These are phyloP conservation scores for Apis laboriosa DNA, from an alignment of 1,140 invertebrate genomes.

Conservation along the genomic window DNA sequence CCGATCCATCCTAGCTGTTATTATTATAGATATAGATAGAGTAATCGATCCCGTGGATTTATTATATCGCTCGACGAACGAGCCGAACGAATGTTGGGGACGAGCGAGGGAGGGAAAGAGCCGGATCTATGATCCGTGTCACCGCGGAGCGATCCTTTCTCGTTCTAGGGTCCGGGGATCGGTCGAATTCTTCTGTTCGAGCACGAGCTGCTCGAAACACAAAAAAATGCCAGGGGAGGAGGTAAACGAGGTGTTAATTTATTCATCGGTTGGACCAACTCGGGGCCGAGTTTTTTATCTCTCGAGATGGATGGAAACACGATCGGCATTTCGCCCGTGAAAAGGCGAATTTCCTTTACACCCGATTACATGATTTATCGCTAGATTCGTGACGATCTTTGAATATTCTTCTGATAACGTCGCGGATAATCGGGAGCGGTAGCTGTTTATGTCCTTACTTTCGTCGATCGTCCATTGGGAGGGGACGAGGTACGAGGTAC, in stretches of 20 bases:
- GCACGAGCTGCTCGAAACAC: background rate
- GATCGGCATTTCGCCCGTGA: background rate
- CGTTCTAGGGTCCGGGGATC: background rate
- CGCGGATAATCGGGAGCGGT: constrained; percentile 27
- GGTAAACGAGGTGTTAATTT: constrained; percentile 1
- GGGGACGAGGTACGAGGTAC: constrained; percentile 10
- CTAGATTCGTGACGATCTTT: constrained; percentile 33
- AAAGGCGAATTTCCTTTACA: background rate
- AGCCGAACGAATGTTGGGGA: background rate
- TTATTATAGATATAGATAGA: constrained; percentile 78
- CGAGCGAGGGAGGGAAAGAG: too few relatives aligned
- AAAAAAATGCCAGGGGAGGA: too few relatives aligned
- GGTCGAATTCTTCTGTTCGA: too few relatives aligned
- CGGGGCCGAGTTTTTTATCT: too few relatives aligned
- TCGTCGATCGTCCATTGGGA: constrained; percentile 39
- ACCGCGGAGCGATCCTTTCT: too few relatives aligned
- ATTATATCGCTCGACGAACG: too few relatives aligned
- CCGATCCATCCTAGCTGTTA: constrained; percentile 40
- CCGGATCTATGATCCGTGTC: too few relatives aligned
- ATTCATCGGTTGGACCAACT: background rate
- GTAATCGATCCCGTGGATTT: constrained; percentile 73
- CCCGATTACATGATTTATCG: constrained; percentile 21
- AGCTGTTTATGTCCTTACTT: constrained; percentile 24
- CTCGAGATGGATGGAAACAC: background rate
- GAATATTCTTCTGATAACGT: too few relatives aligned